Conservation (phyloP, 2,797 vertebrate species). For the Amblyopsis hoosieri region DNA sequence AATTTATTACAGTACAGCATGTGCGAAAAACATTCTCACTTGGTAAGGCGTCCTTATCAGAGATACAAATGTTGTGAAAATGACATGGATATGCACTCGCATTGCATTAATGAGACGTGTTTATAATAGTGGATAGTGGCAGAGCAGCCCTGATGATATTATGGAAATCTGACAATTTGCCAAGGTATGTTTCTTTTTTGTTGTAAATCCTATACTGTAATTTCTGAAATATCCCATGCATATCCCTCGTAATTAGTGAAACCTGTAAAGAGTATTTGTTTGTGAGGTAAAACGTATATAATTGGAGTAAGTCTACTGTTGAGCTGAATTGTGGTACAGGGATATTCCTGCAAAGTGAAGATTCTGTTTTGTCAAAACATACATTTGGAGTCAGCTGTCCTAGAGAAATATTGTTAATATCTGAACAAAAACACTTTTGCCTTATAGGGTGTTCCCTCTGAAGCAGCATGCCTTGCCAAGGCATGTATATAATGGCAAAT, state of each 20-base stretch:
- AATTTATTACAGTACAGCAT: too few species aligned
- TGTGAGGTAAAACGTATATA: too few species aligned
- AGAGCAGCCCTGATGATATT: neutral
- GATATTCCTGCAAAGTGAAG: too few species aligned
- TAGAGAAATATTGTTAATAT: too few species aligned
- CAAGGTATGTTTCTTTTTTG: neutral
- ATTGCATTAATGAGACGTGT: constrained; percentile 52
- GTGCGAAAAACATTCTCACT: neutral
- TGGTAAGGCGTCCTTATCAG: constrained; percentile 36
- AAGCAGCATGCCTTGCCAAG: too few species aligned
- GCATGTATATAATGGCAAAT: too few species aligned
- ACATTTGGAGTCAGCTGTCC: too few species aligned
- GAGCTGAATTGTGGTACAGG: constrained; percentile 1
- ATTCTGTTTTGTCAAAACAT: too few species aligned
- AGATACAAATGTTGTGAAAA: constrained; percentile 57
- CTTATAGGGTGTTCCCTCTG: too few species aligned
- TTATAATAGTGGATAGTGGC: neutral
- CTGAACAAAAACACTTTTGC: too few species aligned
- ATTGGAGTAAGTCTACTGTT: neutral
- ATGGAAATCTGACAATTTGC: neutral
- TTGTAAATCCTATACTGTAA: constrained; percentile 1
- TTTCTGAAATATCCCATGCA: constrained; percentile 17
- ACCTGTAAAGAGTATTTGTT: too few species aligned
- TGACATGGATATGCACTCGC: constrained; percentile 31
- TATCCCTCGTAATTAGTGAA: constrained; percentile 16